Conservation (phyloP, 2,888 invertebrate genomes). For the Pyralis farinalis region DNA sequence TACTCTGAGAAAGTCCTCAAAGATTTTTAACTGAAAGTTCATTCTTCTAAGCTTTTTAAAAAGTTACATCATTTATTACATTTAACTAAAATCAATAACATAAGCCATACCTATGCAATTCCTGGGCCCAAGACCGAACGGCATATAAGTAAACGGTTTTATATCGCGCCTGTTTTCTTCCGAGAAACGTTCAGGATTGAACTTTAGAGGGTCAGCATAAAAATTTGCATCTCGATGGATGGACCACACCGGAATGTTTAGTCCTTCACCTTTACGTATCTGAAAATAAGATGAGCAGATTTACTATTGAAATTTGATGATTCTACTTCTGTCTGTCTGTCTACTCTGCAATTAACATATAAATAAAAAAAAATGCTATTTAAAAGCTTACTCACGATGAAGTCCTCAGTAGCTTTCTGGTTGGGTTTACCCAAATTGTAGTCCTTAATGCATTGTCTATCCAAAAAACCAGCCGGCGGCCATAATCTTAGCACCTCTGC, state of each 20-base stretch:
- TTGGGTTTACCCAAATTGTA: constrained; percentile 62
- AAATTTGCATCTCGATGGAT: constrained; percentile 70
- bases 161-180: constrained; percentile 72
- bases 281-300: constrained; percentile 1
- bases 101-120: constrained; percentile 83
- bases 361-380: no score
- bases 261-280: constrained; percentile 15
- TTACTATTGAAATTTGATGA: no score
- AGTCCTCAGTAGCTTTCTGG: constrained; percentile 35
- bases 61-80: not conserved
- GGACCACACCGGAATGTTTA: constrained; percentile 12
- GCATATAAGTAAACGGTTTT: constrained; percentile 50
- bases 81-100: no score
- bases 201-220: constrained; percentile 71
- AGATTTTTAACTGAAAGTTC: no score
- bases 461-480: constrained; percentile 55
- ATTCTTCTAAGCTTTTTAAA: no score
- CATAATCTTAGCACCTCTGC: constrained; percentile 67
- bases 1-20: no score
- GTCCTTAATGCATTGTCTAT: constrained; percentile 72
- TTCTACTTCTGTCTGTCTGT: no score
- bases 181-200: constrained; percentile 79
- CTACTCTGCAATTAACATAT: no score
- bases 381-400: constrained; percentile 39
- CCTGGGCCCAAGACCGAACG: constrained; percentile 80